Conservation (phyloP, 2,113 vertebrate genomes). For the Actenoides lindsayi region DNA sequence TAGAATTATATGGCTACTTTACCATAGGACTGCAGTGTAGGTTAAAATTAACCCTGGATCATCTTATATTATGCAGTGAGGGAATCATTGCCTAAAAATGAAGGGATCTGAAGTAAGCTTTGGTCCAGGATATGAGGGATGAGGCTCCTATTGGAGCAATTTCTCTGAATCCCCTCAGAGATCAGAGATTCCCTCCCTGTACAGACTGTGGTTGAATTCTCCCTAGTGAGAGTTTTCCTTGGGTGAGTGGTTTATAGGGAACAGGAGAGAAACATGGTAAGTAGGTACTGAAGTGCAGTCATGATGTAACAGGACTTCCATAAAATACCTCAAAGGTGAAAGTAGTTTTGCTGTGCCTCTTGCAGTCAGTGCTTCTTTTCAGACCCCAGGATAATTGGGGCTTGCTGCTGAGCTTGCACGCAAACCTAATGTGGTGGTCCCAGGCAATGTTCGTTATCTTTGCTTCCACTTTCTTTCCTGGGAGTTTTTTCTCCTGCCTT, state of each 20-base stretch:
- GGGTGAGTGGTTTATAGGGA: not conserved
- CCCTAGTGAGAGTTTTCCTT: not conserved
- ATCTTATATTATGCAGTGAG: not conserved
- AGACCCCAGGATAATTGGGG: not conserved
- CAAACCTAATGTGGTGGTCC: not conserved
- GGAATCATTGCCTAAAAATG: not conserved
- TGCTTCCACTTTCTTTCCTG: not conserved
- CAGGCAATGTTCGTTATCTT: not conserved
- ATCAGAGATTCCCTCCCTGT: not conserved
- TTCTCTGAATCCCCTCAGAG: not conserved
- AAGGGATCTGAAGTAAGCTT: not conserved
- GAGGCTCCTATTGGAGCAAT: not conserved
- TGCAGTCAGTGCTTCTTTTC: not conserved
- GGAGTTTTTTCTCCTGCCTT: not conserved
- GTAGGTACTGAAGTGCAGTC: not conserved
- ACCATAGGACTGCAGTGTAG: too few species aligned
- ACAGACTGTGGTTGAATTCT: not conserved
- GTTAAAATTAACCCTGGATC: not conserved
- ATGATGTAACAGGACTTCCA: not conserved
- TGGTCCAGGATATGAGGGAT: not conserved
- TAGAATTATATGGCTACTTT: not conserved
- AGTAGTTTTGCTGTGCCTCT: not conserved
- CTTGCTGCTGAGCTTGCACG: not conserved
- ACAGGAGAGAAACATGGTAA: not conserved
- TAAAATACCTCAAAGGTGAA: not conserved